Conservation (phyloP, 2,888 invertebrate genomes). For the Troides aeacus region DNA sequence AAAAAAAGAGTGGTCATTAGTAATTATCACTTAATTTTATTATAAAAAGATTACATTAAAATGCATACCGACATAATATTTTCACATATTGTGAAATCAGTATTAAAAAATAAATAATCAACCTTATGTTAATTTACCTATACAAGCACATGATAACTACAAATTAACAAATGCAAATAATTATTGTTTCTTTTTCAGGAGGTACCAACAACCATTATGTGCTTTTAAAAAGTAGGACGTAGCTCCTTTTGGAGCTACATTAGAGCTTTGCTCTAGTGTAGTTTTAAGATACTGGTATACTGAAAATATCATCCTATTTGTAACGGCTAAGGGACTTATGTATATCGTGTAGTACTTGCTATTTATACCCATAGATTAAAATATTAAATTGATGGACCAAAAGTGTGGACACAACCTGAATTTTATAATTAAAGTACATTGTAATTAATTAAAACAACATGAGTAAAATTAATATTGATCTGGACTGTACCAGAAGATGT, state of each 20-base stretch:
- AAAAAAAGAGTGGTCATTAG: not conserved
- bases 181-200: conserved; percentile 55
- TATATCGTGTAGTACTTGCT: conserved; percentile 8
- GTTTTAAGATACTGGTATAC: conserved; percentile 27
- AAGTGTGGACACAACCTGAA: conserved; percentile 7
- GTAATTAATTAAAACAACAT: conserved; percentile 39
- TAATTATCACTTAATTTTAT: not conserved
- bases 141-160: no score
- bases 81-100: not conserved
- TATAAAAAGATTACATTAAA: not conserved
- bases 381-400: conserved; percentile 9
- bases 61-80: not conserved
- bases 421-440: not conserved
- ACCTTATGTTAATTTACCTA: no score
- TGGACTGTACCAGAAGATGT: conserved; percentile 82
- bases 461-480: conserved; percentile 65
- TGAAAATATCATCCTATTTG: conserved; percentile 30
- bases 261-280: conserved; percentile 49
- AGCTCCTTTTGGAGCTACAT: conserved; percentile 58
- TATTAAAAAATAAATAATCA: not conserved
- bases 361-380: not conserved
- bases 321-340: conserved; percentile 30
- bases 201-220: conserved; percentile 56
- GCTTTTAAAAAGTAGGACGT: conserved; percentile 48
- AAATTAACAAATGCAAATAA: not conserved